These are phyloP conservation scores for Mola mola DNA, from an alignment of 2,113 vertebrate genomes.

Conservation along the genomic window DNA sequence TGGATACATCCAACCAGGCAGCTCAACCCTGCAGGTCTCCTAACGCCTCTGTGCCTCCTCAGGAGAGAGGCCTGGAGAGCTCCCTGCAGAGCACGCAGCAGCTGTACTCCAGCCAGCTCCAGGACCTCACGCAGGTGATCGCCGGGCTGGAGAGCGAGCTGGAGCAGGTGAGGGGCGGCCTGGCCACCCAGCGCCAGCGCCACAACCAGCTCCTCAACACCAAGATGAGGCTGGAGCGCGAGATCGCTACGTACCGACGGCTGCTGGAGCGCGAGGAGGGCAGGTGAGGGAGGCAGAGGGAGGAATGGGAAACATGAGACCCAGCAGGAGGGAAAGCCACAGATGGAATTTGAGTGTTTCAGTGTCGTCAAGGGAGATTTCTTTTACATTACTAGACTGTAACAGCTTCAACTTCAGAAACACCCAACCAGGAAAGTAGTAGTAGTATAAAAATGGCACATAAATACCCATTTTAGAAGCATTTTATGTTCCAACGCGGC, in stretches of 20 bases:
- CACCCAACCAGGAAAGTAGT: too few species aligned
- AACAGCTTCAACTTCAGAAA: too few species aligned
- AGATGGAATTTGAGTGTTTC: too few species aligned
- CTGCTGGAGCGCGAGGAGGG: slow-evolving; percentile 93
- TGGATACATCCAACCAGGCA: too few species aligned
- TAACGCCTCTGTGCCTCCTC: slow-evolving; percentile 1
- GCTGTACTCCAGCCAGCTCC: slow-evolving; percentile 89
- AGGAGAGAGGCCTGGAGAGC: slow-evolving; percentile 92
- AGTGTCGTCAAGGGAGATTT: too few species aligned
- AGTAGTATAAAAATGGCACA: too few species aligned
- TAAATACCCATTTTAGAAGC: too few species aligned
- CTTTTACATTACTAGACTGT: too few species aligned
- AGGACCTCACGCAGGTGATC: slow-evolving; percentile 87
- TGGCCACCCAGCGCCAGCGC: slow-evolving; percentile 89
- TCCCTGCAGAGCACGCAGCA: slow-evolving; percentile 87
- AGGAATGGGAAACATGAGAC: background rate
- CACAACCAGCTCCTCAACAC: slow-evolving; percentile 93
- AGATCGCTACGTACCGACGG: slow-evolving; percentile 92
- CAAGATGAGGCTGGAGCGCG: slow-evolving; percentile 93
- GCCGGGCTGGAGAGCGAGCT: slow-evolving; percentile 88
- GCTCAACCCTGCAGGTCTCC: too few species aligned
- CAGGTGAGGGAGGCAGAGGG: slow-evolving; percentile 81
- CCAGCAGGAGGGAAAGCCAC: slow-evolving; percentile 11
- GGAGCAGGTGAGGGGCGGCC: slow-evolving; percentile 85
- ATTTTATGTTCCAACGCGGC: too few species aligned